These are phyloP conservation scores for Tachuris rubrigastra DNA, from an alignment of 2,113 vertebrate genomes.

Conservation along the genomic window DNA sequence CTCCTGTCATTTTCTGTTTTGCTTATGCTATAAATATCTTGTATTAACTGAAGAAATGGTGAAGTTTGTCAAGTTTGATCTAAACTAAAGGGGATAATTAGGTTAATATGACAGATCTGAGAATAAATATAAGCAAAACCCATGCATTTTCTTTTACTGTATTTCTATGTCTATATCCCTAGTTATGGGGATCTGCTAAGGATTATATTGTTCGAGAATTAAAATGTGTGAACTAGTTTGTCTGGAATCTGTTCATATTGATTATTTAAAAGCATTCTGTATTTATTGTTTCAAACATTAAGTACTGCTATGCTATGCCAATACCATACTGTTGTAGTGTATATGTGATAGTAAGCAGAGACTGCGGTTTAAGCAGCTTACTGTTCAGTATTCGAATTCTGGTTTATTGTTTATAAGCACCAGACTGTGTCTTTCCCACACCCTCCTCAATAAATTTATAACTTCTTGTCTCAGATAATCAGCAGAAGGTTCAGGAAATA, in stretches of 20 bases:
- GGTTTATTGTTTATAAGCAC: background rate
- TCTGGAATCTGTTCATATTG: background rate
- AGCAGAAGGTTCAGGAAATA: background rate
- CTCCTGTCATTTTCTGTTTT: slow-evolving; percentile 40
- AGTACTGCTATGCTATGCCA: background rate
- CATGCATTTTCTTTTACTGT: background rate
- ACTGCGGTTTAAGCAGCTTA: background rate
- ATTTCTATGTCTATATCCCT: background rate
- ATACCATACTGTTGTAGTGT: background rate
- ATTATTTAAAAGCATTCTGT: background rate
- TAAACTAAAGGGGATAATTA: background rate
- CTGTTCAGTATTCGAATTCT: background rate
- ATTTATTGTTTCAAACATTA: background rate
- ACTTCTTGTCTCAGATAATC: background rate
- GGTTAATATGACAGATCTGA: background rate
- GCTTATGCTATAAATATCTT: background rate
- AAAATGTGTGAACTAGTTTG: background rate
- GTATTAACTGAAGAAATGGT: background rate
- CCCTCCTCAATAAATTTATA: background rate
- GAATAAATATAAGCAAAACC: background rate
- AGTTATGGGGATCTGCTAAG: background rate
- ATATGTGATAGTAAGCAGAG: background rate
- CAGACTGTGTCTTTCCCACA: background rate
- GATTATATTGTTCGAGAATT: background rate
- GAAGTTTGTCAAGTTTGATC: background rate